Conservation (phyloP, 1,140 invertebrate genomes). For the Eurosta solidaginis region DNA sequence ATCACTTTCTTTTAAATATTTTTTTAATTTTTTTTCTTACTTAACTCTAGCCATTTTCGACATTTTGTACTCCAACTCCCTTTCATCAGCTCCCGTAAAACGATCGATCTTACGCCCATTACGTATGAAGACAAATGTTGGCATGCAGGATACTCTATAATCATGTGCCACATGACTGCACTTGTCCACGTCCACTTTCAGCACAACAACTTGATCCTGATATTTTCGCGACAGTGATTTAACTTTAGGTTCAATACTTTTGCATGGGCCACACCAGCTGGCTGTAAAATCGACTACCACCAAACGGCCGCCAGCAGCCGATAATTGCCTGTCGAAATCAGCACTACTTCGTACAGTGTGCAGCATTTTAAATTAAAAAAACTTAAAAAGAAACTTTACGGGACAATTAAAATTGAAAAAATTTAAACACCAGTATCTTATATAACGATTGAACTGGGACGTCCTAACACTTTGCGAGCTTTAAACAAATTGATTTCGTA, state of each 20-base stretch:
- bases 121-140: slow-evolving; percentile 90
- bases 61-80: slow-evolving; percentile 18
- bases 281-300: slow-evolving; percentile 86
- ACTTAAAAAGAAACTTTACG: not conserved
- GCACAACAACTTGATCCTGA: slow-evolving; percentile 52
- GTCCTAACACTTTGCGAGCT: not conserved
- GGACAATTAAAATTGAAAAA: not conserved
- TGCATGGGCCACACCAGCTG: slow-evolving; percentile 90
- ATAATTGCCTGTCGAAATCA: slow-evolving; percentile 60
- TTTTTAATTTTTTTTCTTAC: not conserved
- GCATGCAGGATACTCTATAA: slow-evolving; percentile 86
- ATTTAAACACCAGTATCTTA: not conserved
- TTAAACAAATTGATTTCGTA: not conserved
- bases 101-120: slow-evolving; percentile 58
- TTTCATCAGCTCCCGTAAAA: slow-evolving; percentile 25
- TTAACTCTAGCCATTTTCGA: not conserved
- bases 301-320: slow-evolving; percentile 77
- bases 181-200: slow-evolving; percentile 90
- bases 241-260: slow-evolving; percentile 81
- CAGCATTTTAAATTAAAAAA: slow-evolving; percentile 37
- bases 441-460: not conserved
- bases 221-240: slow-evolving; percentile 68
- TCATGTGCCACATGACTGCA: slow-evolving; percentile 77
- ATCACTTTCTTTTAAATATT: not conserved
- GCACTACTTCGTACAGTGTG: slow-evolving; percentile 61